phyloP scores from a whole-genome alignment of 2,113 vertebrate genomes.

The Notothenia rossii region DNA sequence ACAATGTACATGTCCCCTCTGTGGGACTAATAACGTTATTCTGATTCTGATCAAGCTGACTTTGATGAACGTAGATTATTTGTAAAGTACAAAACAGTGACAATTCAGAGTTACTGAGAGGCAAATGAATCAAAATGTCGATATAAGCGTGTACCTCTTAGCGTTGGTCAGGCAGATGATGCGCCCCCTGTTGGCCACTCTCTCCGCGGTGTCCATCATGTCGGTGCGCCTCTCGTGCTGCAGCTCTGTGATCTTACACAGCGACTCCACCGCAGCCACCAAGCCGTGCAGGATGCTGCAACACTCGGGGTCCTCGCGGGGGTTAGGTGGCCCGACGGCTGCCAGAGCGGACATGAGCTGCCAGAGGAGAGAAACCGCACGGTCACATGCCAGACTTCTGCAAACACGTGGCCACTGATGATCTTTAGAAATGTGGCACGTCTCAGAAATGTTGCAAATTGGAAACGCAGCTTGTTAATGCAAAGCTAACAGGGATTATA shows the following conservation, averaged over 20 bases:
- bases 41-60: no score
- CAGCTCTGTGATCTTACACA: conserved; percentile 96
- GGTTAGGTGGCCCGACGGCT: conserved; percentile 94
- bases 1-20: no score
- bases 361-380: background rate
- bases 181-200: conserved; percentile 93
- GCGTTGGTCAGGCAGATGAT: conserved; percentile 98
- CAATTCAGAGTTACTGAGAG: no score
- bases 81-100: no score
- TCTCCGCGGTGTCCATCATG: conserved; percentile 94
- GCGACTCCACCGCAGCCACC: conserved; percentile 92
- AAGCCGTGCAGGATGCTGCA: conserved; percentile 97
- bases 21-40: no score
- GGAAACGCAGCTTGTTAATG: background rate
- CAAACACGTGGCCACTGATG: background rate
- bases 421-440: background rate
- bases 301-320: conserved; percentile 94
- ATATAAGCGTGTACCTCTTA: conserved; percentile 88
- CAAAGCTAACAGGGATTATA: background rate
- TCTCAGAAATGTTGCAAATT: background rate
- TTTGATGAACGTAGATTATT: no score
- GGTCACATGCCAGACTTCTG: background rate
- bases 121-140: background rate
- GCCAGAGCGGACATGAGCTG: conserved; percentile 96
- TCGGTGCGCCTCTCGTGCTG: conserved; percentile 92